Evolutionary conservation across 92 coral and sea anemone genomes (phyloP).

Genomic region (Epizoanthus ramosus): DNA sequence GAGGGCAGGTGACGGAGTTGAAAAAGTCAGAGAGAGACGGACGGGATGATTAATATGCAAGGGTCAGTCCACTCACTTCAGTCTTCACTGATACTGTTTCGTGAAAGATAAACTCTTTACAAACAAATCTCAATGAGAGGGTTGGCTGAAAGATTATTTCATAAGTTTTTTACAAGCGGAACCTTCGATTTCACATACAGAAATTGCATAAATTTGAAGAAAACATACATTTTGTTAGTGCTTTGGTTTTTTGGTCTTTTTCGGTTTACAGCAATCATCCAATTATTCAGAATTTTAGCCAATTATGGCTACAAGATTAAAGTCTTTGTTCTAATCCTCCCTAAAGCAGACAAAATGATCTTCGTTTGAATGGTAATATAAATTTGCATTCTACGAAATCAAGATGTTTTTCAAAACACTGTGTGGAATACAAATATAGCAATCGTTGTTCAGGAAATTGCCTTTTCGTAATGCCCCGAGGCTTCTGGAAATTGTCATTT

Average conservation of each 20-base stretch:
- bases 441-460: slow-evolving; percentile 33
- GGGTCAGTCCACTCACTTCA: background rate
- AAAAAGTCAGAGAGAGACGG: background rate
- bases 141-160: background rate
- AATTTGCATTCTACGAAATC: slow-evolving; percentile 10
- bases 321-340: slow-evolving; percentile 1
- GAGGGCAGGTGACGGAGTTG: slow-evolving; percentile 28
- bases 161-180: background rate
- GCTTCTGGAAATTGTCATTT: background rate
- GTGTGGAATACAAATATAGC: slow-evolving; percentile 23
- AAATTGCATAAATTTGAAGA: background rate
- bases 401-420: slow-evolving; percentile 26
- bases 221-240: too few species aligned
- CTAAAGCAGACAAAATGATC: slow-evolving; percentile 31
- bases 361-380: slow-evolving; percentile 25
- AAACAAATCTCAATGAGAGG: slow-evolving; percentile 2
- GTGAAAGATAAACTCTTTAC: background rate
- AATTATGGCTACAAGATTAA: background rate
- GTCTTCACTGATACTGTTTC: background rate
- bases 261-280: background rate
- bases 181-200: background rate
- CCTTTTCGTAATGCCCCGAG: slow-evolving; percentile 1
- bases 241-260: background rate
- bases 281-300: background rate
- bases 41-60: slow-evolving; percentile 6